Percentiles rank a stretch among this genome's conserved stretches.
These are phyloP conservation scores for Zaprionus vittiger DNA, from an alignment of 1,140 invertebrate genomes.

Conservation along the genomic window DNA sequence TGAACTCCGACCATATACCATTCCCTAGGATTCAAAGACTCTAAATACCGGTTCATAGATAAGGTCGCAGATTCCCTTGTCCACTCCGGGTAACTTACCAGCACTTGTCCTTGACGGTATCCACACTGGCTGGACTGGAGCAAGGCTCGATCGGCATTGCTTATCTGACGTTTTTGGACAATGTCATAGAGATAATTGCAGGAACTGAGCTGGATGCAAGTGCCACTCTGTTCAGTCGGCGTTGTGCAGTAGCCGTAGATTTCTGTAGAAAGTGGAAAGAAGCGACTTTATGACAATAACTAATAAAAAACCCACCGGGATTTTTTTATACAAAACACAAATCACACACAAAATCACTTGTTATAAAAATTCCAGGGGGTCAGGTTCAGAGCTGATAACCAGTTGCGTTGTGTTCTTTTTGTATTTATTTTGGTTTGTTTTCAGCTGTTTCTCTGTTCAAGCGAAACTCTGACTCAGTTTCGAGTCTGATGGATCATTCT, in stretches of 20 bases:
- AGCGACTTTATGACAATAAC: not conserved
- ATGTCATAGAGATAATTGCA: conserved; percentile 59
- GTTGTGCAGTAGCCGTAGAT: conserved; percentile 65
- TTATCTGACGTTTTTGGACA: conserved; percentile 28
- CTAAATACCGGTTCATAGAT: not conserved
- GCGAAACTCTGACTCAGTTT: conserved; percentile 23
- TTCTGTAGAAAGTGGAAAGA: conserved; percentile 40
- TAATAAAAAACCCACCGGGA: conserved; percentile 4
- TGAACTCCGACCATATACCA: conserved; percentile 1
- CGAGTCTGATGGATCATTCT: conserved; percentile 10
- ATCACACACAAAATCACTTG: not conserved
- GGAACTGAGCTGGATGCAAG: conserved; percentile 54
- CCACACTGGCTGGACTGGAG: conserved; percentile 63
- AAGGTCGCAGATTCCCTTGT: not conserved
- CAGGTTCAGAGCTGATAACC: conserved; percentile 72
- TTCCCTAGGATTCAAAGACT: conserved; percentile 7
- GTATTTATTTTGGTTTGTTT: conserved; percentile 6
- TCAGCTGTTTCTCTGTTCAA: conserved; percentile 5
- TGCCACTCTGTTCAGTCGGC: conserved; percentile 46
- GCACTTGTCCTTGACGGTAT: conserved; percentile 54
- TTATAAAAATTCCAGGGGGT: conserved; percentile 43
- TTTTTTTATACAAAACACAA: not conserved
- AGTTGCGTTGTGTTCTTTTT: conserved; percentile 27
- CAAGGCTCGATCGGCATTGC: conserved; percentile 30
- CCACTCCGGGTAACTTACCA: conserved; percentile 42